A percentile compares a stretch with the other conserved stretches of the same genome.
Evolutionary conservation across 64 coral and sea anemone species (phyloP).

Genomic region (Astreopora myriophthalma): DNA sequence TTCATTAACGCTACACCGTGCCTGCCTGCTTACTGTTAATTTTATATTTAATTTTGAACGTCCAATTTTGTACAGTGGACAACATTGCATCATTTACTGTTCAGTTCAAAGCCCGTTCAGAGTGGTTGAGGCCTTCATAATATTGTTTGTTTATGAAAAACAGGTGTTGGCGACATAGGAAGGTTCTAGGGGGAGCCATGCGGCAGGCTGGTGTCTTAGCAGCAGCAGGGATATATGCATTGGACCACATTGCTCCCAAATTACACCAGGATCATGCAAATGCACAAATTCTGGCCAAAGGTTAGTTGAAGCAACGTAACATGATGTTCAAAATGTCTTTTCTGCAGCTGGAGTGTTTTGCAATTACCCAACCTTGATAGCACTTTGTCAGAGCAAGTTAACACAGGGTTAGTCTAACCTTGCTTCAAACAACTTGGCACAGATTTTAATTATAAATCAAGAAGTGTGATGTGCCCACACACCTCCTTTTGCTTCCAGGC

Average conservation of each 20-base stretch:
- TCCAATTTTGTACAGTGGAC: neutral
- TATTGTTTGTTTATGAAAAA: neutral
- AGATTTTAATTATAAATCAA: too few relatives aligned
- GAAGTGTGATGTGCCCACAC: too few relatives aligned
- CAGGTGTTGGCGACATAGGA: constrained; percentile 76
- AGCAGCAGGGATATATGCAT: constrained; percentile 86
- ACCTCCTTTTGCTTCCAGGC: too few relatives aligned
- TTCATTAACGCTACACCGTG: too few relatives aligned
- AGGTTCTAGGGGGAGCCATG: constrained; percentile 90
- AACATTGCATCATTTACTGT: neutral
- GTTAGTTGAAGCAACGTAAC: constrained; percentile 43
- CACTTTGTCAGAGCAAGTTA: too few relatives aligned
- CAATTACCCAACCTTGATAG: too few relatives aligned
- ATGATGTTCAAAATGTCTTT: neutral
- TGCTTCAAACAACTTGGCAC: too few relatives aligned
- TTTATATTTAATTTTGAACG: too few relatives aligned
- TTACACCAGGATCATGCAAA: constrained; percentile 71
- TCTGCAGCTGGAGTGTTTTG: too few relatives aligned
- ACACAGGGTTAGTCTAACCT: too few relatives aligned
- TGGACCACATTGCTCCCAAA: constrained; percentile 83
- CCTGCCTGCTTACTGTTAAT: too few relatives aligned
- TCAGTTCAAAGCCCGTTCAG: neutral
- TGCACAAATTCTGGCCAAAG: constrained; percentile 73
- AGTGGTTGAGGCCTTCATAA: neutral
- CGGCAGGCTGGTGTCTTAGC: constrained; percentile 82